Percentiles rank a stretch among this genome's conserved stretches.
Conservation (phyloP, 1,140 invertebrate genomes). For the Drosophila ficusphila region DNA sequence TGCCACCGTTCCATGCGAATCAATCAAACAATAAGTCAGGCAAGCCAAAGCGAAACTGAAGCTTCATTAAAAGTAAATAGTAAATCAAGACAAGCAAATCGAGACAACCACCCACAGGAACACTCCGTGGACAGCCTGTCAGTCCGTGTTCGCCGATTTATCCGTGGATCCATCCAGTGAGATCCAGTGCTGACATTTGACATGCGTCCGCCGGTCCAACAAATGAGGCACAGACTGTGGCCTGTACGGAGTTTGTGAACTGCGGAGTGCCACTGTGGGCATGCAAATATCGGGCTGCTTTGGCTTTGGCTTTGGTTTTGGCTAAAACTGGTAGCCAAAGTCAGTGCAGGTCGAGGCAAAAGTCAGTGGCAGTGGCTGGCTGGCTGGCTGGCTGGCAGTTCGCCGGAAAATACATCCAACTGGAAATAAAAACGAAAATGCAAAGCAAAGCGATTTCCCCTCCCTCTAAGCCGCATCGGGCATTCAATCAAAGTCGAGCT, state of each 20-base stretch:
- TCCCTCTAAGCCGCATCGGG: conserved; percentile 16
- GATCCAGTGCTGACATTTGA: conserved; percentile 69
- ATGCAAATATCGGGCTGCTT: conserved; percentile 44
- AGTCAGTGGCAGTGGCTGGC: conserved; percentile 1
- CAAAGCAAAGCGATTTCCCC: conserved; percentile 38
- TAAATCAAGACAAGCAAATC: conserved; percentile 39
- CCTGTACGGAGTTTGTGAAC: too few species aligned
- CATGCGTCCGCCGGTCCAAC: conserved; percentile 62
- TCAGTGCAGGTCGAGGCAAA: conserved; percentile 1
- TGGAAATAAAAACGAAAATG: conserved; percentile 35
- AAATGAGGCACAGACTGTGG: conserved; percentile 42
- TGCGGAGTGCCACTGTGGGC: conserved; percentile 9
- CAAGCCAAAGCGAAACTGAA: conserved; percentile 13
- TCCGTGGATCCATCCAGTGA: conserved; percentile 25
- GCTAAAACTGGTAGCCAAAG: conserved; percentile 30
- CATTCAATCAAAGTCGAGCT: conserved; percentile 75
- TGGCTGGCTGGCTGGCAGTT: background rate
- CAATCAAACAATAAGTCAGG: conserved; percentile 65
- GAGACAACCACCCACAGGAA: conserved; percentile 54
- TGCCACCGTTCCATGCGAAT: conserved; percentile 34
- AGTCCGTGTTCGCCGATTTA: conserved; percentile 54
- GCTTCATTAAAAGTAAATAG: conserved; percentile 73
- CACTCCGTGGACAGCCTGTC: conserved; percentile 48
- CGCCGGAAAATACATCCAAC: conserved; percentile 24
- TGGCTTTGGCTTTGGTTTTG: background rate